Base-by-base conservation (phyloP, 2,113 vertebrate genomes). In the Datnioides undecimradiatus region DNA sequence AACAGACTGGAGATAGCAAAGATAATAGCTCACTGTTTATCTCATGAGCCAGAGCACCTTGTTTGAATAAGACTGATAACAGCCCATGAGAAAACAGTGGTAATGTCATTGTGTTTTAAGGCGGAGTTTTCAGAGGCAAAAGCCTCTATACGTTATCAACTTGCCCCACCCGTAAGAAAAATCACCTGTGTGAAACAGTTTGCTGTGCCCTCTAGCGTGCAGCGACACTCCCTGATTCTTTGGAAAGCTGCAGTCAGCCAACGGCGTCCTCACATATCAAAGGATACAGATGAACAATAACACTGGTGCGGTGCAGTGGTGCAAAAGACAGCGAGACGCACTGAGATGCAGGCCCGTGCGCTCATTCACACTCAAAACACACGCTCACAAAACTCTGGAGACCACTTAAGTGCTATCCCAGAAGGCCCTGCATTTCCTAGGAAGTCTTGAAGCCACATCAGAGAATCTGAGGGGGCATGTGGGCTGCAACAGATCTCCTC, bases 391-490 rank as follows among this genome's bases (percentile, higher is more conserved):
- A 85, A 82, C 88, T 75, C 74, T 48, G 49, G 76, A 68, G 87
- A 85, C 82, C 43, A 73, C 80, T 86, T 79, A 76, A 87, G 82
- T 25, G 68, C 74, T 84, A 75, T 88, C 85, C 90, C 88, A 92
- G 82, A 86, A 91, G 83, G 88, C 81, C 65, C 82, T 84, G 85
- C 85, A 83, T 88, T 90, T 88, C 84, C 74, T 59, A 72, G 91
- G 85, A 89, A 91, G 84, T 82, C 81, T 80, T 49, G 43, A 73
- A 88, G 90, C 92, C 93, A 94, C 92, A 92, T 94, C 90, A 93
- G 85, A 92, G 89, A 64, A 68, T 70, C 74, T 31, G 71, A 87
- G 78, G 82, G 88, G 89, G 87, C 81, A 87, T 89, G 86, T 90
- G 85, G 90, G 84, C 86, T 86, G 87, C 89, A 86, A 71, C 83